These are phyloP conservation scores for Polymixis lichenea DNA, from an alignment of 2,888 invertebrate species.

Conservation along the genomic window DNA sequence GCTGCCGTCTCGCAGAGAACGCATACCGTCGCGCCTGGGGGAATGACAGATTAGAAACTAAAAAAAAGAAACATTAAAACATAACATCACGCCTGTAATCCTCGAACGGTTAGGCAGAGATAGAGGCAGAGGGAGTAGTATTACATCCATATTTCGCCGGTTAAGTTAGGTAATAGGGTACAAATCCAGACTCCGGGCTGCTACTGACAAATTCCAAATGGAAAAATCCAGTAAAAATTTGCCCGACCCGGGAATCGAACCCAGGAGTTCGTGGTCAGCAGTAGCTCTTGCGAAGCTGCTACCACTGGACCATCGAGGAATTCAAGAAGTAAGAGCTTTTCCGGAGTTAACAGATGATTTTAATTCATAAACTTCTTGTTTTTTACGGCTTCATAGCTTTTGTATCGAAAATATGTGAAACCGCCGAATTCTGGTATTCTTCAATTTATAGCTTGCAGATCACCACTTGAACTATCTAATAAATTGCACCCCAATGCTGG, in stretches of 20 bases:
- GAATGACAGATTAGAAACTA: background rate
- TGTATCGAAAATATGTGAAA: background rate
- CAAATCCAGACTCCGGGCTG: background rate
- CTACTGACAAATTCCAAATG: background rate
- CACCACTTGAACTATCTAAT: background rate
- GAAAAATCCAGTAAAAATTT: background rate
- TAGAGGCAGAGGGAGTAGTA: background rate
- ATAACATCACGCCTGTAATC: background rate
- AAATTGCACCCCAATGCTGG: background rate
- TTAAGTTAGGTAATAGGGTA: background rate
- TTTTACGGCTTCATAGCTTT: background rate
- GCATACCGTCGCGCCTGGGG: constrained; percentile 93
- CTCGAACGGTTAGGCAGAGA: background rate
- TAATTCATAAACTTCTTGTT: too few relatives aligned
- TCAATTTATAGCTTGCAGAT: background rate
- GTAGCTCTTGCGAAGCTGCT: background rate
- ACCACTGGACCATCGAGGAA: background rate
- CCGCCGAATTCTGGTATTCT: background rate
- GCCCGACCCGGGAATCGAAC: background rate
- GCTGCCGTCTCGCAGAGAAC: constrained; percentile 96
- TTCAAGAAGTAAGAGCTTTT: background rate
- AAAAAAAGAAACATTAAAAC: background rate
- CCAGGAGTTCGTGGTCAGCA: background rate
- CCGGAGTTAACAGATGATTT: background rate
- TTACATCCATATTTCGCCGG: background rate